Conservation (phyloP, 2,113 vertebrate genomes). For the Ceyx cyanopectus region DNA sequence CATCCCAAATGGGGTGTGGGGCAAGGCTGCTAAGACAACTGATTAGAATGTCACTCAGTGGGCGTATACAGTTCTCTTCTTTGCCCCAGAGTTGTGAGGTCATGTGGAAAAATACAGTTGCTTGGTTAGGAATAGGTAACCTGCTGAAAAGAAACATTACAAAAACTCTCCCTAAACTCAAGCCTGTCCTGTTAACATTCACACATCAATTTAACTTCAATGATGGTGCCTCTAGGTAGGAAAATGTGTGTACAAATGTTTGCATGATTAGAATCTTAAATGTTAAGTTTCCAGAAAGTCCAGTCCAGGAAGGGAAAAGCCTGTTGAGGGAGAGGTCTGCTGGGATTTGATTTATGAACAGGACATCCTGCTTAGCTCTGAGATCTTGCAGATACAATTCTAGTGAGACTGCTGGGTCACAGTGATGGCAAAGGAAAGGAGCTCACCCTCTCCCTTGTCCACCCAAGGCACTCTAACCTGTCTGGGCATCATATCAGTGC, state of each 20-base stretch:
- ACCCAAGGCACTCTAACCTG: constrained; percentile 24
- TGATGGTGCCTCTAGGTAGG: not conserved
- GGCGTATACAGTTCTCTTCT: not conserved
- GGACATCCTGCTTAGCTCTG: constrained; percentile 64
- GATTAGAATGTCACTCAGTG: constrained; percentile 16
- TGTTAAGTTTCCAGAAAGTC: constrained; percentile 60
- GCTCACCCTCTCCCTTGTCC: constrained; percentile 35
- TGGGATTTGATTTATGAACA: constrained; percentile 69
- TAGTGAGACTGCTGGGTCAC: constrained; percentile 8
- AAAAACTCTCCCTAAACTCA: not conserved
- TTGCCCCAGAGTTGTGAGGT: constrained; percentile 37
- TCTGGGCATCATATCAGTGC: constrained; percentile 24
- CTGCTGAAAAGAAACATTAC: not conserved
- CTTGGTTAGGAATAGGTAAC: constrained; percentile 9
- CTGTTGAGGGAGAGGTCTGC: constrained; percentile 47
- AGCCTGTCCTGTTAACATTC: not conserved
- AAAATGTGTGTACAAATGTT: not conserved
- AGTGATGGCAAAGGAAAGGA: constrained; percentile 58
- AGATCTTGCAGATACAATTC: constrained; percentile 48
- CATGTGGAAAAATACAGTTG: constrained; percentile 26
- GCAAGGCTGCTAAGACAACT: constrained; percentile 6
- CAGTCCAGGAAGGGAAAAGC: constrained; percentile 67
- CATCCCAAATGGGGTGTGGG: constrained; percentile 33
- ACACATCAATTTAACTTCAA: not conserved
- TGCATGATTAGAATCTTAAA: constrained; percentile 42